A percentile compares a stretch with the other conserved stretches of the same genome.
phyloP scores from a whole-genome alignment of 2,888 invertebrate species.

The Mongoloraphidia duomilia region DNA sequence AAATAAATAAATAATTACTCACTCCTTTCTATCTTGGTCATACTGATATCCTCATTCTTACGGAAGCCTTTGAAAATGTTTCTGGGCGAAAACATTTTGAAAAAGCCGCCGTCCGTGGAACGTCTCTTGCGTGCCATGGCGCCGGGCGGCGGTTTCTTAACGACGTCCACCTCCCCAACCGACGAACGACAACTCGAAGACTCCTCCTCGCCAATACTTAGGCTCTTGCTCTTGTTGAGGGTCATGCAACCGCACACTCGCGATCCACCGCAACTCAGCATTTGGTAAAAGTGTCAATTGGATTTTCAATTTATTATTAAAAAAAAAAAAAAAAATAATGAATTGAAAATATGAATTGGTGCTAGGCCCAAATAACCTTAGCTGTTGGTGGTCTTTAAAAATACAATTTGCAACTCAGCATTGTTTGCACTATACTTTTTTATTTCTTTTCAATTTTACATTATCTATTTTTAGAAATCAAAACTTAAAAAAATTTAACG shows the following conservation, averaged over 20 bases:
- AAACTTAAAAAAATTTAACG: no score
- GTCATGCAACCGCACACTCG: constrained; percentile 16
- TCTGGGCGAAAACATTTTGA: constrained; percentile 41
- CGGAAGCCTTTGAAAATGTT: constrained; percentile 52
- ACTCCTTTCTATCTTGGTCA: constrained; percentile 67
- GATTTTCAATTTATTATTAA: no score
- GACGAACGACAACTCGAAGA: constrained; percentile 14
- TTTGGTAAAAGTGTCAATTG: no score
- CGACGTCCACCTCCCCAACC: constrained; percentile 15
- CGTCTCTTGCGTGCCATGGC: constrained; percentile 27
- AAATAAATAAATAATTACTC: constrained; percentile 27
- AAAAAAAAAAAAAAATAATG: no score
- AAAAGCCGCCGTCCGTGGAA: constrained; percentile 36
- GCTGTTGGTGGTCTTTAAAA: no score
- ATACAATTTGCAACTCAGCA: constrained; percentile 7
- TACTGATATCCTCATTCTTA: constrained; percentile 51
- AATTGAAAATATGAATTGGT: no score
- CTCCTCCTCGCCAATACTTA: constrained; percentile 18
- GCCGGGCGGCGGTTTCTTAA: constrained; percentile 25
- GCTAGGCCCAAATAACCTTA: no score
- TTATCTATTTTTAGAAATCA: no score
- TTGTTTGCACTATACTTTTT: no score
- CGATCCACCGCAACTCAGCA: constrained; percentile 10
- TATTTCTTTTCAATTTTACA: no score
- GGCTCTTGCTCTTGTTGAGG: constrained; percentile 16